Evolutionary conservation across 2,113 vertebrate genomes (phyloP).

Genomic region (Lethenteron camtschaticum): DNA sequence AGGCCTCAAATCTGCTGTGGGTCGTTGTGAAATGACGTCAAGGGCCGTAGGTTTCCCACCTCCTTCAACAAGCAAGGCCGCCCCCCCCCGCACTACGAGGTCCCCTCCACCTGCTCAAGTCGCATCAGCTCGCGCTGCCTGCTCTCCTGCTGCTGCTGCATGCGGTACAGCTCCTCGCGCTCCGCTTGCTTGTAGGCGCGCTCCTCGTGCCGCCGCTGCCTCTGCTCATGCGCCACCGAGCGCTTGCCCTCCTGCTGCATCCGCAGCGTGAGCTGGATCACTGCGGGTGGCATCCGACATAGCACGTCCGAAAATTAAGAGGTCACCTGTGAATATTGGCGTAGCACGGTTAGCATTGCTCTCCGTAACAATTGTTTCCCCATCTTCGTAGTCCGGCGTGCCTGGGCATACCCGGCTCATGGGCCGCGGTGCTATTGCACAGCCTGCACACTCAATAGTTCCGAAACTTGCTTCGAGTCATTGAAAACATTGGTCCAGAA

Average conservation of each 20-base stretch:
- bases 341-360: no score
- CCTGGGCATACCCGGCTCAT: no score
- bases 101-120: not conserved
- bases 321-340: no score
- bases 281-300: not conserved
- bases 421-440: no score
- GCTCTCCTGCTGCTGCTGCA: conserved; percentile 1
- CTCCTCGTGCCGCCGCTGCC: not conserved
- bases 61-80: not conserved
- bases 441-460: no score
- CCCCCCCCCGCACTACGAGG: not conserved
- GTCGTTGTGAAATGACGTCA: not conserved
- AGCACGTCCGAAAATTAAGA: no score
- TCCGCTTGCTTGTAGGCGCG: not conserved
- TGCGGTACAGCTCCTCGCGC: not conserved
- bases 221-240: not conserved
- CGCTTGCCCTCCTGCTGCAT: conserved; percentile 1
- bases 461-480: no score
- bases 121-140: conserved; percentile 1
- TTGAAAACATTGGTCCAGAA: no score
- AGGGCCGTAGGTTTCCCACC: not conserved
- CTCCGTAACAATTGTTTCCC: no score
- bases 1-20: not conserved
- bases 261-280: not conserved
- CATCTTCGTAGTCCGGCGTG: no score